phyloP scores from a whole-genome alignment of 2,797 vertebrate species.

The Triplophysa yarkandensis region DNA sequence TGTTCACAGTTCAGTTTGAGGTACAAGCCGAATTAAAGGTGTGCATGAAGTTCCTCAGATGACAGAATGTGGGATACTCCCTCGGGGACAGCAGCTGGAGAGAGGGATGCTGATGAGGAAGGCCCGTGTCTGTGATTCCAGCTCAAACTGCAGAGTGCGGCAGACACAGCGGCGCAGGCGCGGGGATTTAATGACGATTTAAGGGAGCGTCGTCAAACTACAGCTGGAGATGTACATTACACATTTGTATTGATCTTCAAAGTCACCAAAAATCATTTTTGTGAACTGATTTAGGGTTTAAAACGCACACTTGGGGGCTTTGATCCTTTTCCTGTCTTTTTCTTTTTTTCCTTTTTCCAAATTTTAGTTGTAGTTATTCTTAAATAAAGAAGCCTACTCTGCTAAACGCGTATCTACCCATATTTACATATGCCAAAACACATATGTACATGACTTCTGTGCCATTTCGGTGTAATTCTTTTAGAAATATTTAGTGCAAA shows the following conservation, averaged over 20 bases:
- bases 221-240: not conserved
- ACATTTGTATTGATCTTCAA: not conserved
- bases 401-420: not conserved
- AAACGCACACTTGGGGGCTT: no score
- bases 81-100: conserved; percentile 42
- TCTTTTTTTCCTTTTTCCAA: no score
- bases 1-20: conserved; percentile 21
- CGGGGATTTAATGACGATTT: conserved; percentile 38
- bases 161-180: conserved; percentile 60
- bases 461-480: not conserved
- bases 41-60: conserved; percentile 49
- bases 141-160: conserved; percentile 53
- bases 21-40: not conserved
- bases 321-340: no score
- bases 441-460: not conserved
- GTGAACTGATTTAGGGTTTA: no score
- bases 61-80: conserved; percentile 31
- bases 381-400: not conserved
- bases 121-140: conserved; percentile 51
- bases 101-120: conserved; percentile 54
- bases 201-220: conserved; percentile 63
- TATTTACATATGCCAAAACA: not conserved
- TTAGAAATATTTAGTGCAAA: not conserved
- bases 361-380: no score
- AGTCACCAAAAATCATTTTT: not conserved